Evolutionary conservation across 2,113 vertebrate species (phyloP).

Genomic region (Brienomyrus brachyistius): DNA sequence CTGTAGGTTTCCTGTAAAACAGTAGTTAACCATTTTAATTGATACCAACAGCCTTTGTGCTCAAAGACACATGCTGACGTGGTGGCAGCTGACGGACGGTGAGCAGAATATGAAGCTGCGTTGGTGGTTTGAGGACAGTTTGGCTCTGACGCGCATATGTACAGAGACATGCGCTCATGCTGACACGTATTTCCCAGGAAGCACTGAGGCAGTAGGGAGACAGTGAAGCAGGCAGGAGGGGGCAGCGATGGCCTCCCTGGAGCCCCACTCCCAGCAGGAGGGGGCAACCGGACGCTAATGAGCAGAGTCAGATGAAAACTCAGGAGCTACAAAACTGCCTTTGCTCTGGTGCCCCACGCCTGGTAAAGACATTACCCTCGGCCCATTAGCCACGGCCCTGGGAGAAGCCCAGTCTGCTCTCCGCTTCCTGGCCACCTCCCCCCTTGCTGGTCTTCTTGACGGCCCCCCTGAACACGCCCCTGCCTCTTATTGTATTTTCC

Average conservation of each 20-base stretch:
- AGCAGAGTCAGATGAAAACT: conserved; percentile 39
- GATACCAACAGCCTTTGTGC: neutral
- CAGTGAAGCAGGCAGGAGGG: neutral
- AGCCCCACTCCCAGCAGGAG: neutral
- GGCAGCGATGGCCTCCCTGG: neutral
- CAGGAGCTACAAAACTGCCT: conserved; percentile 54
- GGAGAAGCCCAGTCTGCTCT: conserved; percentile 11
- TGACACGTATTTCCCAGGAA: neutral
- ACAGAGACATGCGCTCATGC: neutral
- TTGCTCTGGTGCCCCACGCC: conserved; percentile 43
- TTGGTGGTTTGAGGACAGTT: neutral
- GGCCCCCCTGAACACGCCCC: neutral
- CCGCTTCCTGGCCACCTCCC: conserved; percentile 33
- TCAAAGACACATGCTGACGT: neutral
- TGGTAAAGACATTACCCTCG: conserved; percentile 63
- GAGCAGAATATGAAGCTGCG: neutral
- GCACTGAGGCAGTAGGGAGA: neutral
- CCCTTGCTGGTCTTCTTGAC: conserved; percentile 52
- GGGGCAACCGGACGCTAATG: conserved; percentile 27
- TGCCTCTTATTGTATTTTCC: conserved; percentile 43
- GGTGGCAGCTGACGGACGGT: too few relatives aligned
- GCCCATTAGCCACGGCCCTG: conserved; percentile 42
- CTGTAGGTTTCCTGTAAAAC: neutral
- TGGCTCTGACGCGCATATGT: neutral
- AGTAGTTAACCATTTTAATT: neutral